Conservation (phyloP, 2,888 invertebrate genomes). For the Meghimatium bilineatum region DNA sequence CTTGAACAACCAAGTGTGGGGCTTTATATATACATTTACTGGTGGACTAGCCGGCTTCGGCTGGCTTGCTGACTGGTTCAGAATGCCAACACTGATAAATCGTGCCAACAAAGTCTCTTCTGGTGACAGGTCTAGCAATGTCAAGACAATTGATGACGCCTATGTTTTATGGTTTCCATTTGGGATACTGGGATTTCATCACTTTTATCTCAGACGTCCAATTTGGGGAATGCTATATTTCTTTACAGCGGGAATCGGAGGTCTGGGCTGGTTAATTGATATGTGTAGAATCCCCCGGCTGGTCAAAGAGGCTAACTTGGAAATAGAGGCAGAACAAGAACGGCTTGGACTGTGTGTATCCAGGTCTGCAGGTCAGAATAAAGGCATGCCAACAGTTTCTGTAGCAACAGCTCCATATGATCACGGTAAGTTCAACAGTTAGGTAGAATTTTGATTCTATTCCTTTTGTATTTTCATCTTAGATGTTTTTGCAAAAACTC, state of each 20-base stretch:
- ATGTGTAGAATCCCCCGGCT: slow-evolving; percentile 59
- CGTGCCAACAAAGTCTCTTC: slow-evolving; percentile 53
- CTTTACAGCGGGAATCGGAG: slow-evolving; percentile 61
- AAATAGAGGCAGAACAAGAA: slow-evolving; percentile 1
- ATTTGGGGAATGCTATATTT: slow-evolving; percentile 63
- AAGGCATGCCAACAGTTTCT: too few relatives aligned
- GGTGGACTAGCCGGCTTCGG: slow-evolving; percentile 49
- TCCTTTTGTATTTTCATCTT: too few relatives aligned
- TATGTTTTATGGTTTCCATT: slow-evolving; percentile 92
- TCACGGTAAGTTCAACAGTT: slow-evolving; percentile 3
- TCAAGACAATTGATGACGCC: slow-evolving; percentile 78
- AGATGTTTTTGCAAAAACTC: background rate
- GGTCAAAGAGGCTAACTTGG: slow-evolving; percentile 57
- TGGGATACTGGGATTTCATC: slow-evolving; percentile 93
- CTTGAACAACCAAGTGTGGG: slow-evolving; percentile 50
- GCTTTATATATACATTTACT: slow-evolving; percentile 46
- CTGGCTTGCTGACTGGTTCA: slow-evolving; percentile 65
- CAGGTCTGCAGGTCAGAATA: background rate
- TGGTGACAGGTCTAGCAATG: slow-evolving; percentile 30
- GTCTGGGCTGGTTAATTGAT: slow-evolving; percentile 65
- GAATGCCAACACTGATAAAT: slow-evolving; percentile 60
- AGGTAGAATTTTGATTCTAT: background rate
- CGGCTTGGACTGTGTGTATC: background rate
- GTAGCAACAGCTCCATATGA: background rate
- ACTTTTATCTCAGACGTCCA: slow-evolving; percentile 88